Evolutionary conservation across 2,888 invertebrate genomes (phyloP).

Genomic region (Cosmia pyralina): DNA sequence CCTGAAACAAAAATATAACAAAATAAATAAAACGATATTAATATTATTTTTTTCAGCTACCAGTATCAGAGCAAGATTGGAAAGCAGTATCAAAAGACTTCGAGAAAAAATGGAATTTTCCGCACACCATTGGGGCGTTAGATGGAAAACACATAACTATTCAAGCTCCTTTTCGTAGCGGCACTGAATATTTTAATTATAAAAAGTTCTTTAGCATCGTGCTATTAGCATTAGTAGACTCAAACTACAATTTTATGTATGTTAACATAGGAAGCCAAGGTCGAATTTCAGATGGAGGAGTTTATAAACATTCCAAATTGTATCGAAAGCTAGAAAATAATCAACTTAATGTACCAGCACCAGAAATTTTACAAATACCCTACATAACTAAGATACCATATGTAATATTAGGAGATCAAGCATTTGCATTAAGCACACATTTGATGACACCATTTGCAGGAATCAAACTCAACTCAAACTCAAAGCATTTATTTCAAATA

Average conservation of each 20-base stretch:
- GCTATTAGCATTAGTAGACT: slow-evolving; percentile 51
- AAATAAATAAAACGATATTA: slow-evolving; percentile 31
- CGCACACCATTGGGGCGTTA: slow-evolving; percentile 42
- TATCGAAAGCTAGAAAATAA: slow-evolving; percentile 48
- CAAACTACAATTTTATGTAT: slow-evolving; percentile 54
- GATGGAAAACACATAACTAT: slow-evolving; percentile 53
- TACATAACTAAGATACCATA: slow-evolving; percentile 46
- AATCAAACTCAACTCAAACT: too few species aligned
- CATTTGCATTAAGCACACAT: slow-evolving; percentile 43
- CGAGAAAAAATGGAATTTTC: slow-evolving; percentile 51
- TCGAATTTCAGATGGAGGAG: slow-evolving; percentile 50
- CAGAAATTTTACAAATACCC: slow-evolving; percentile 54
- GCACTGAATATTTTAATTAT: slow-evolving; percentile 8
- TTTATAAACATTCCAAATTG: slow-evolving; percentile 45
- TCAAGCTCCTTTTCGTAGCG: slow-evolving; percentile 44
- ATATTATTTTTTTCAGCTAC: slow-evolving; percentile 35
- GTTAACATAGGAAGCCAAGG: slow-evolving; percentile 48
- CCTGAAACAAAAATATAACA: slow-evolving; percentile 39
- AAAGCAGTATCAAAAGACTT: slow-evolving; percentile 40
- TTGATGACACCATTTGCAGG: slow-evolving; percentile 51
- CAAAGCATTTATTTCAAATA: too few species aligned
- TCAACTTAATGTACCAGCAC: slow-evolving; percentile 46
- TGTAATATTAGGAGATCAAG: slow-evolving; percentile 55
- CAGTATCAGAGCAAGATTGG: slow-evolving; percentile 33
- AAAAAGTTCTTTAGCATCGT: slow-evolving; percentile 28